These are phyloP conservation scores for Hymenopus coronatus DNA, from an alignment of 2,888 invertebrate species.

Conservation along the genomic window DNA sequence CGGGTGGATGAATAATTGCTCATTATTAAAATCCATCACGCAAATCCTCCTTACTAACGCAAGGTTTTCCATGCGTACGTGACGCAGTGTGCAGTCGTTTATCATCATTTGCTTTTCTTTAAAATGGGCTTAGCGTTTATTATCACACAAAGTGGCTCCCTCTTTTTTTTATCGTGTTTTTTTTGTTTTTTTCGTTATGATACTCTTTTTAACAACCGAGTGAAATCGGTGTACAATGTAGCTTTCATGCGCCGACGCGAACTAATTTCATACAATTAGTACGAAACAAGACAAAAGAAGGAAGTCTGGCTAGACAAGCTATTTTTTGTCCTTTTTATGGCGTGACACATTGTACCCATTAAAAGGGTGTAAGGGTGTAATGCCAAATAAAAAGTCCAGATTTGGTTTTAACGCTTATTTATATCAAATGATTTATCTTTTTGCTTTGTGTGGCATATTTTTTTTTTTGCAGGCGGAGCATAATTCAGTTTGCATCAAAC, in stretches of 20 bases:
- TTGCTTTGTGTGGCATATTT: too few species aligned
- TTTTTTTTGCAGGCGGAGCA: too few species aligned
- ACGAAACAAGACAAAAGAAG: background rate
- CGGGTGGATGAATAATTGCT: background rate
- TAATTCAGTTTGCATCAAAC: too few species aligned
- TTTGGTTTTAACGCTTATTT: too few species aligned
- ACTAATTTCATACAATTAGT: background rate
- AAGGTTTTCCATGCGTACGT: background rate
- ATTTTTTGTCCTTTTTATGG: background rate
- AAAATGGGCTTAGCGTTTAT: background rate
- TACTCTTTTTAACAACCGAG: background rate
- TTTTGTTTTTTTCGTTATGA: background rate
- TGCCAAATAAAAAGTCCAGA: too few species aligned
- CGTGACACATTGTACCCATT: background rate
- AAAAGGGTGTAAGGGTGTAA: too few species aligned
- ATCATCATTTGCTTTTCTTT: background rate
- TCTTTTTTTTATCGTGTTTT: too few species aligned
- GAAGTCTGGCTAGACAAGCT: background rate
- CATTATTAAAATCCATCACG: background rate
- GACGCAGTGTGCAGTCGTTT: background rate
- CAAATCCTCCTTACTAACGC: background rate
- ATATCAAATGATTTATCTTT: too few species aligned
- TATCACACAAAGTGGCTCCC: background rate
- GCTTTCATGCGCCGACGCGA: background rate
- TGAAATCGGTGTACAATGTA: background rate